Evolutionary conservation across 2,113 vertebrate genomes (phyloP).

Genomic region (Platysteira castanea): DNA sequence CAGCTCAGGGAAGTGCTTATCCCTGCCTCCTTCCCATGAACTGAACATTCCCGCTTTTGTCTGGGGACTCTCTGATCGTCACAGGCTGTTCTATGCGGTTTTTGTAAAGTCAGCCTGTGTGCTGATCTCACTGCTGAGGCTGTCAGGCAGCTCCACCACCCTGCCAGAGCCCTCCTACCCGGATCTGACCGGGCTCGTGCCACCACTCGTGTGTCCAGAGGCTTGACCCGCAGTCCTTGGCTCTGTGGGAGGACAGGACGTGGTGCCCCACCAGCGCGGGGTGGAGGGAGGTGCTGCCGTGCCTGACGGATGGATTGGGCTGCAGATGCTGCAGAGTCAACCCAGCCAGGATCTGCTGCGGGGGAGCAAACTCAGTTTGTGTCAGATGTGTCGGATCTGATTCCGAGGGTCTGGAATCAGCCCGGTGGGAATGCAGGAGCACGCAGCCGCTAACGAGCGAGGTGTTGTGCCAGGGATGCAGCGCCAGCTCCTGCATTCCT

Average conservation of each 20-base stretch:
- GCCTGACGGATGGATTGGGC: fast-evolving
- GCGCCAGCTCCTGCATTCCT: not conserved
- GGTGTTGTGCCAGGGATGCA: not conserved
- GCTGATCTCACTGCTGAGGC: not conserved
- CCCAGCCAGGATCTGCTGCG: not conserved
- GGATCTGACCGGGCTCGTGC: not conserved
- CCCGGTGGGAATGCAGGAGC: fast-evolving
- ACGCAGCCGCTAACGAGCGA: fast-evolving
- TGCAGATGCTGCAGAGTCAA: not conserved
- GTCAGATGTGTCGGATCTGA: not conserved
- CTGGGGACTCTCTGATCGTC: slow-evolving; percentile 18
- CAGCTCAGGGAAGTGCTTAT: not conserved
- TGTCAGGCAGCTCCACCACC: not conserved
- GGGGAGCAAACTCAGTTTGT: not conserved
- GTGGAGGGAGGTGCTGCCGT: not conserved
- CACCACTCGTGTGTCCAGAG: not conserved
- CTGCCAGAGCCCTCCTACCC: not conserved
- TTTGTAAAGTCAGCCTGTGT: not conserved
- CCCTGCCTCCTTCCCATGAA: not conserved
- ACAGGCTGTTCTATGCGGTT: not conserved
- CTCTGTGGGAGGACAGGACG: not conserved
- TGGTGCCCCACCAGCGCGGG: fast-evolving
- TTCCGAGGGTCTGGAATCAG: not conserved
- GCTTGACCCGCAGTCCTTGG: not conserved
- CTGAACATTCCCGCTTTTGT: slow-evolving; percentile 21